A percentile compares a stretch with the other conserved stretches of the same genome.
Evolutionary conservation across 2,113 vertebrate species (phyloP).

Genomic region (Actenoides lindsayi): DNA sequence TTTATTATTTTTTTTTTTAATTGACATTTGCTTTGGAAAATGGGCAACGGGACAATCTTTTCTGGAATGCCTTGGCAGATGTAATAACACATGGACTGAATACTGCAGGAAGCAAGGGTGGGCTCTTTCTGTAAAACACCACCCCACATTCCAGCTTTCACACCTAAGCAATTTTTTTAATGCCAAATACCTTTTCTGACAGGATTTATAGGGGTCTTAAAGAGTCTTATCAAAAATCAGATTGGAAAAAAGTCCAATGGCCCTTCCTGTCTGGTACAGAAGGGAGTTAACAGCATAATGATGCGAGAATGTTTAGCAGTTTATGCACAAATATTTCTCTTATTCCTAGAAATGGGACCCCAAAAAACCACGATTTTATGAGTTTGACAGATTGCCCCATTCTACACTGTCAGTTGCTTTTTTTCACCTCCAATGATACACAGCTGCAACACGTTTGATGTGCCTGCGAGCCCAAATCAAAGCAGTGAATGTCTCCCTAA

Average conservation of each 20-base stretch:
- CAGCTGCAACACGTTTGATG: slow-evolving; percentile 33
- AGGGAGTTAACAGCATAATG: neutral
- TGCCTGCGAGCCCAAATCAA: neutral
- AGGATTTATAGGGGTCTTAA: slow-evolving; percentile 12
- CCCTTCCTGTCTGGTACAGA: slow-evolving; percentile 14
- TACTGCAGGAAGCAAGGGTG: neutral
- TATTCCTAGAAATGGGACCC: slow-evolving; percentile 7
- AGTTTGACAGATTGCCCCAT: neutral
- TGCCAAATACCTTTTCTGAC: slow-evolving; percentile 9
- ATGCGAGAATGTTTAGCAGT: neutral
- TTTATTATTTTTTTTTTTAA: neutral
- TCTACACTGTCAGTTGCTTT: neutral
- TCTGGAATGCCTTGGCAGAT: neutral
- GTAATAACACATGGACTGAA: neutral
- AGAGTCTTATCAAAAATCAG: slow-evolving; percentile 1
- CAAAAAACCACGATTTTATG: neutral
- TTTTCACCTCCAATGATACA: neutral
- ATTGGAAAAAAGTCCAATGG: neutral
- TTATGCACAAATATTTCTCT: slow-evolving; percentile 19
- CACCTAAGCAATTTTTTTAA: neutral
- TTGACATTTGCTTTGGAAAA: slow-evolving; percentile 9
- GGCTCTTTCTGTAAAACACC: neutral
- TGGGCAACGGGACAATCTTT: neutral
- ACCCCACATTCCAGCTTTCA: neutral
- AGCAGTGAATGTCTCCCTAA: slow-evolving; percentile 22